Percentiles rank a stretch among this genome's conserved stretches.
Evolutionary conservation across 92 coral and sea anemone species (phyloP).

Genomic region (Actinostola sp.): DNA sequence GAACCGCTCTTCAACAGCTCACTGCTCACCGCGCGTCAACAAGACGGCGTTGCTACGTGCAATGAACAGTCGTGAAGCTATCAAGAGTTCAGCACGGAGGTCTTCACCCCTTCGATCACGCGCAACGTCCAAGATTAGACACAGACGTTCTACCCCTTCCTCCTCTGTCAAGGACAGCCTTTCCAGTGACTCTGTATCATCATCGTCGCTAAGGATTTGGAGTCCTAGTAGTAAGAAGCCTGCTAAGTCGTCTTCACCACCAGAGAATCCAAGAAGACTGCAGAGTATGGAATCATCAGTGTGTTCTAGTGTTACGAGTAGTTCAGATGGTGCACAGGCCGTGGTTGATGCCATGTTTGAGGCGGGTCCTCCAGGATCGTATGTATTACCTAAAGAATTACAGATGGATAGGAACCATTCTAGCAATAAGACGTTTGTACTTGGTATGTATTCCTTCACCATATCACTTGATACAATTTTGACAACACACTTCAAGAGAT

Average conservation of each 20-base stretch:
- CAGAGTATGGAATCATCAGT: slow-evolving; percentile 3
- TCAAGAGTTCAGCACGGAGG: slow-evolving; percentile 37
- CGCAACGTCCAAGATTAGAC: neutral
- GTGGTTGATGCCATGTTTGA: slow-evolving; percentile 71
- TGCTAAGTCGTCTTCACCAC: slow-evolving; percentile 33
- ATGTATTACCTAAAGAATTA: slow-evolving; percentile 59
- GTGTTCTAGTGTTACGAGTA: slow-evolving; percentile 9
- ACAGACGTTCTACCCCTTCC: neutral
- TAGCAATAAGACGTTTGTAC: slow-evolving; percentile 79
- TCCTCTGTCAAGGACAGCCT: slow-evolving; percentile 1
- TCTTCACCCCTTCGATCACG: slow-evolving; percentile 19
- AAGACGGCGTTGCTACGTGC: slow-evolving; percentile 84
- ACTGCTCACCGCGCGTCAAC: slow-evolving; percentile 72
- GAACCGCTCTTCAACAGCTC: slow-evolving; percentile 21
- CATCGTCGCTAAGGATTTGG: slow-evolving; percentile 51
- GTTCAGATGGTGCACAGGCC: slow-evolving; percentile 53
- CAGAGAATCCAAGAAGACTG: neutral
- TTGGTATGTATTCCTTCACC: slow-evolving; percentile 50
- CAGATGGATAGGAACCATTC: slow-evolving; percentile 76
- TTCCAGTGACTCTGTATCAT: neutral
- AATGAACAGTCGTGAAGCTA: slow-evolving; percentile 69
- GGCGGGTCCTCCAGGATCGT: slow-evolving; percentile 17
- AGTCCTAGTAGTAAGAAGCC: slow-evolving; percentile 47
- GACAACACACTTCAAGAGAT: no score
- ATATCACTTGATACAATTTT: no score